Evolutionary conservation across 2,888 invertebrate genomes (phyloP).

Genomic region (Leucophenga montana): DNA sequence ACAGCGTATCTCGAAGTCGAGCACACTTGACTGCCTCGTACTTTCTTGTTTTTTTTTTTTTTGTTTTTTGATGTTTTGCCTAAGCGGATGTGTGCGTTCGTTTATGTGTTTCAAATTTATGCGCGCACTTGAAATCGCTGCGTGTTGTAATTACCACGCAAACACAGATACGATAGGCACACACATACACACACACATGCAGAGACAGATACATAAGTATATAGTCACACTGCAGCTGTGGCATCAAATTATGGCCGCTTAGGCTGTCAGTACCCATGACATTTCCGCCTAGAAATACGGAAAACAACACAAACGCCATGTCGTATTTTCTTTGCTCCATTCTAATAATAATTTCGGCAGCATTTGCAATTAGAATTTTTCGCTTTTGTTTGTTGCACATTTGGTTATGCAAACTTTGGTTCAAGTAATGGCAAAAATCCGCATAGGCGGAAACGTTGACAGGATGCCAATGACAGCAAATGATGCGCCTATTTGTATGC

Average conservation of each 20-base stretch:
- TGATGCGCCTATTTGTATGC: slow-evolving; percentile 14
- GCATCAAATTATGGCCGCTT: slow-evolving; percentile 17
- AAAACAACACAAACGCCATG: background rate
- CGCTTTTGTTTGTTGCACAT: background rate
- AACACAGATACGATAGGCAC: slow-evolving; percentile 3
- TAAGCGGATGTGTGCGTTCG: background rate
- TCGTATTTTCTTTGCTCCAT: background rate
- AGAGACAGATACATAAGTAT: too few relatives aligned
- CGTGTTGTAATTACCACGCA: slow-evolving; percentile 30
- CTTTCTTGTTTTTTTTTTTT: background rate
- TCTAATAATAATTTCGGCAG: slow-evolving; percentile 30
- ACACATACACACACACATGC: slow-evolving; percentile 14
- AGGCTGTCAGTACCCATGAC: slow-evolving; percentile 27
- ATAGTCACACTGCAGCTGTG: background rate
- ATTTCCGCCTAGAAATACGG: background rate
- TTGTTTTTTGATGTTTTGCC: slow-evolving; percentile 1
- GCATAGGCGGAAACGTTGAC: too few relatives aligned
- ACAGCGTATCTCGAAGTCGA: too few relatives aligned
- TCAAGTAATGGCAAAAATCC: slow-evolving; percentile 10
- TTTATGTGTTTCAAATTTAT: slow-evolving; percentile 32
- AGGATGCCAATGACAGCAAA: background rate
- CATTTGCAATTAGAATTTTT: slow-evolving; percentile 19
- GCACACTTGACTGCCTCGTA: too few relatives aligned
- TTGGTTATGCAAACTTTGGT: slow-evolving; percentile 20
- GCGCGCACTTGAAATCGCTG: slow-evolving; percentile 22